These are phyloP conservation scores for Triplophysa tibetana DNA, from an alignment of 2,113 vertebrate species.

Conservation along the genomic window DNA sequence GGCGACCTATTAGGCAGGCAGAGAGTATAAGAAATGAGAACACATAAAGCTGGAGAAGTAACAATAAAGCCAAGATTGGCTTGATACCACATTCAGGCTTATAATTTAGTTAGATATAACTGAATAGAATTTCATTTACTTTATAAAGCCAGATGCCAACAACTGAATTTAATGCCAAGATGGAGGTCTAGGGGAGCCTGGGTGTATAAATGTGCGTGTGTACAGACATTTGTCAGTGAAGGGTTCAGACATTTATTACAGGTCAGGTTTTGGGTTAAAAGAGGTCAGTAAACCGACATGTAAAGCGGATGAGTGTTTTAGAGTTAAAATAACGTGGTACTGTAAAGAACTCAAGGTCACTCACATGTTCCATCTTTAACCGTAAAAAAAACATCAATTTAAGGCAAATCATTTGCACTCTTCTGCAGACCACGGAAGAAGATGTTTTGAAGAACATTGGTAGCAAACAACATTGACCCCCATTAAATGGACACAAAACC, in stretches of 20 bases:
- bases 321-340: no score
- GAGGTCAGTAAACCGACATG: conserved; percentile 66
- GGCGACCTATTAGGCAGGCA: neutral
- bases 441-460: no score
- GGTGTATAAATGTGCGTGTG: conserved; percentile 2
- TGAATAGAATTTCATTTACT: neutral
- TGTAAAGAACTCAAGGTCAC: conserved; percentile 23
- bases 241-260: conserved; percentile 24
- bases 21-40: neutral
- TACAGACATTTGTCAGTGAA: neutral
- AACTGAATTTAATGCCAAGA: neutral
- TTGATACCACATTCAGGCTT: neutral
- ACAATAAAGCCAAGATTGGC: neutral
- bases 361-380: conserved; percentile 62
- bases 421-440: no score
- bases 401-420: no score
- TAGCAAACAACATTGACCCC: no score
- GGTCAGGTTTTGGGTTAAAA: conserved; percentile 47
- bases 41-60: neutral
- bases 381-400: no score
- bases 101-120: neutral
- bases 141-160: neutral
- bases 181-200: neutral
- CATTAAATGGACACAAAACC: no score
- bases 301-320: conserved; percentile 7